Evolutionary conservation across 2,113 vertebrate genomes (phyloP).

Genomic region (Zingel zingel): DNA sequence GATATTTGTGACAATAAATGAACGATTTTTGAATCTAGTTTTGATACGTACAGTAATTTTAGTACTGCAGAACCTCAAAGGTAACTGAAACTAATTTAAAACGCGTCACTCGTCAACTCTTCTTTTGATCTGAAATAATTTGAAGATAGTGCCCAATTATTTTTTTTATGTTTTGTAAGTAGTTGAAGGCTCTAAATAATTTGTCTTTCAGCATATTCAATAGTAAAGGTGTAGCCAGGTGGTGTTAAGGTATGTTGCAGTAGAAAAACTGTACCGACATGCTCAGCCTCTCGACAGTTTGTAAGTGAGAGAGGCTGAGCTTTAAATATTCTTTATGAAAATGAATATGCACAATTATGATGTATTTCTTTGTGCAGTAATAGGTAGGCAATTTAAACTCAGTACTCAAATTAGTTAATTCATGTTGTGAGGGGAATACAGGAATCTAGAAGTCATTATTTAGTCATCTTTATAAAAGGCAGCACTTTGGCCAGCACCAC

Average conservation of each 20-base stretch:
- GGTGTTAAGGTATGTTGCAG: background rate
- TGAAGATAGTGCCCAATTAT: background rate
- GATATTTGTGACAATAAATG: no score
- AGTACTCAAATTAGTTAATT: background rate
- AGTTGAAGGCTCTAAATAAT: background rate
- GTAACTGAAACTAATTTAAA: background rate
- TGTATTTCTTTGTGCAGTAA: background rate
- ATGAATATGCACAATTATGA: background rate
- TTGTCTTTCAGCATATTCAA: background rate
- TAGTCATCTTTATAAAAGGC: constrained; percentile 24
- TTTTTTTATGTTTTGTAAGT: background rate
- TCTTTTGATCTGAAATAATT: background rate
- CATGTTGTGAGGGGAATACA: background rate
- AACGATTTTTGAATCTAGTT: no score
- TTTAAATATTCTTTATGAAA: background rate
- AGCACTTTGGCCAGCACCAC: background rate
- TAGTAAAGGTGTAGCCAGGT: background rate
- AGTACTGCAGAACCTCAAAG: background rate
- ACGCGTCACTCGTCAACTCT: background rate
- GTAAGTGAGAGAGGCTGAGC: no score
- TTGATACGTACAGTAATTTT: no score
- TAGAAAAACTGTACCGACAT: background rate
- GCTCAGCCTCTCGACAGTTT: background rate
- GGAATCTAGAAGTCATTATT: constrained; percentile 20
- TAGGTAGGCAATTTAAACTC: background rate